Percentiles rank a stretch among this genome's conserved stretches.
Evolutionary conservation across 2,797 vertebrate species (phyloP).

Genomic region (Helarctos malayanus): DNA sequence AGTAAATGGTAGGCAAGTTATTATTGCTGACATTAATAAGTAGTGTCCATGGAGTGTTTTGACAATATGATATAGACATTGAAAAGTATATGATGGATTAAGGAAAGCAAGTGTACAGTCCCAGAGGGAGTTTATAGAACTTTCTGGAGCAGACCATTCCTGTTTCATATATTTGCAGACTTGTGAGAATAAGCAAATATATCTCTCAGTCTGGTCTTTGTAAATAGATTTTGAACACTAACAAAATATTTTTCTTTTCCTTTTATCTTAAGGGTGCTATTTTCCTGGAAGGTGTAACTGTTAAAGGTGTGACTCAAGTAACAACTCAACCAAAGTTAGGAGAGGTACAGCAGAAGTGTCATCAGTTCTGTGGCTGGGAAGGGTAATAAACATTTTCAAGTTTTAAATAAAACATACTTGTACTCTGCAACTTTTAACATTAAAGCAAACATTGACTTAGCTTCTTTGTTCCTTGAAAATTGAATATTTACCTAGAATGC

Average conservation of each 20-base stretch:
- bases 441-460: not conserved
- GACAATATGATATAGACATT: not conserved
- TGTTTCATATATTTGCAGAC: constrained; percentile 38
- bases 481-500: constrained; percentile 49
- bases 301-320: constrained; percentile 96
- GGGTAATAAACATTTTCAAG: constrained; percentile 90
- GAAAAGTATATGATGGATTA: not conserved
- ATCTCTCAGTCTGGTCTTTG: constrained; percentile 43
- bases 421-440: constrained; percentile 42
- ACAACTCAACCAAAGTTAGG: constrained; percentile 96
- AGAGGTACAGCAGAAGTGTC: constrained; percentile 95
- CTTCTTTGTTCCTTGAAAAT: constrained; percentile 62
- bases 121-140: not conserved
- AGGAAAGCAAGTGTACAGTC: not conserved
- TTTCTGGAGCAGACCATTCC: not conserved
- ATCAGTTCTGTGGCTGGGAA: constrained; percentile 97
- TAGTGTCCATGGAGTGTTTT: not conserved
- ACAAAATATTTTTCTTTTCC: constrained; percentile 25
- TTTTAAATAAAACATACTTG: constrained; percentile 57
- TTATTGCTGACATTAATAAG: not conserved
- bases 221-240: constrained; percentile 68
- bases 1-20: not conserved
- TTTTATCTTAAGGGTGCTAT: constrained; percentile 93
- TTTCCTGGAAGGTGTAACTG: constrained; percentile 96
- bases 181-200: constrained; percentile 38